Evolutionary conservation across 2,888 invertebrate species (phyloP), one percentile per base, ranked within the genome.

Genomic region (Lingula anatina): DNA sequence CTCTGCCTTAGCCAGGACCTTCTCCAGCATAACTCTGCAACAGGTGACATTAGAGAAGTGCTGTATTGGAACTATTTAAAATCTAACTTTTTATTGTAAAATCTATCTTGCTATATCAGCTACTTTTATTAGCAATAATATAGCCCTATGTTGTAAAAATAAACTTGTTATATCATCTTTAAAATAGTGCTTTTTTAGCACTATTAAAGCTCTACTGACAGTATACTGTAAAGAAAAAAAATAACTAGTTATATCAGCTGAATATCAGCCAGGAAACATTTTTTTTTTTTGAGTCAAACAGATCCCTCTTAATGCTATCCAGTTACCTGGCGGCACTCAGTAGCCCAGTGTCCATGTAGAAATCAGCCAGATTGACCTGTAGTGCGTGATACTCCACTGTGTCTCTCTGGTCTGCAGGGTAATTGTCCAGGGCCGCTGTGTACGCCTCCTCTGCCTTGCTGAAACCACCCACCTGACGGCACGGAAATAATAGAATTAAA

Each of bases 301-400:
- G 9, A 31, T 9, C 9, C 15, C n/a, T n/a, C n/a, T n/a, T n/a
- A n/a, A n/a, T n/a, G n/a, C n/a, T n/a, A n/a, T n/a, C n/a, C n/a
- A 31, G 25, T 43, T 45, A 59, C 60, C 52, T 58, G 5, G 66
- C 64, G 38, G 61, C 57, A 36, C 56, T 52, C 26, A 60, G 56
- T 12, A 68, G 53, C 15, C 66, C 65, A 9, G 65, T 54, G 31
- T 56, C 53, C 31, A 59, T 47, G 53, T 59, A 66, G 52, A 68
- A 65, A 5, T 59, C 56, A 7, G 63, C 66, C 5, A 68, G 47
- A 2, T 46, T 45, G 42, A 60, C 57, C 31, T 49, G 44, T 2
- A 57, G 46, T 20, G 38, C 18, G 9, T 40, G 20, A 27, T 44
- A 46, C 15, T 49, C 40, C 5, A 50, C 45, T 1, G 41, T 24